Evolutionary conservation across 1,140 invertebrate genomes (phyloP).

Genomic region (Ridgeia piscesae): DNA sequence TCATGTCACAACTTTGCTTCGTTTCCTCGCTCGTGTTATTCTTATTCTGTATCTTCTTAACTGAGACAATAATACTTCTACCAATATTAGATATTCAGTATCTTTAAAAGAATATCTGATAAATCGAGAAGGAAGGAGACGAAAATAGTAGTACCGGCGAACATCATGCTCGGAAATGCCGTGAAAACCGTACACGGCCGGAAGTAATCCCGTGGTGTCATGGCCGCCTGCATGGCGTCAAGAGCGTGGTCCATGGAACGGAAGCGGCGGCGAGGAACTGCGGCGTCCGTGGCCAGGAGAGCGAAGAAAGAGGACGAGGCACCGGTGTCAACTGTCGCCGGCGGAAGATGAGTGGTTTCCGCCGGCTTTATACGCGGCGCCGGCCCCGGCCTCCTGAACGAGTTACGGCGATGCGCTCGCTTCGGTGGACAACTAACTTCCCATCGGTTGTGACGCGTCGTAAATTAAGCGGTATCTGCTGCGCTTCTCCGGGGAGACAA

Average conservation of each 20-base stretch:
- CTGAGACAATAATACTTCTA: too few relatives aligned
- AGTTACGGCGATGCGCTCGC: not conserved
- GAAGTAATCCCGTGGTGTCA: not conserved
- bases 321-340: not conserved
- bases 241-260: not conserved
- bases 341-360: not conserved
- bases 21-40: too few relatives aligned
- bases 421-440: not conserved
- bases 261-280: not conserved
- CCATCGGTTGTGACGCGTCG: not conserved
- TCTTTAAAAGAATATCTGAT: too few relatives aligned
- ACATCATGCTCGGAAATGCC: not conserved
- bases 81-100: too few relatives aligned
- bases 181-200: not conserved
- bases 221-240: not conserved
- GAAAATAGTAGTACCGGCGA: not conserved
- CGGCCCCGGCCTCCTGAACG: not conserved
- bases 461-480: slow-evolving; percentile 5
- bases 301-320: not conserved
- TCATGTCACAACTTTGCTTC: too few relatives aligned
- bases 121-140: not conserved
- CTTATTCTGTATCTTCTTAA: too few relatives aligned
- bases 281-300: not conserved
- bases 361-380: not conserved
- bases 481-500: not conserved